Base-by-base conservation (phyloP, 2,888 invertebrate genomes). In the Drosophila mettleri region DNA sequence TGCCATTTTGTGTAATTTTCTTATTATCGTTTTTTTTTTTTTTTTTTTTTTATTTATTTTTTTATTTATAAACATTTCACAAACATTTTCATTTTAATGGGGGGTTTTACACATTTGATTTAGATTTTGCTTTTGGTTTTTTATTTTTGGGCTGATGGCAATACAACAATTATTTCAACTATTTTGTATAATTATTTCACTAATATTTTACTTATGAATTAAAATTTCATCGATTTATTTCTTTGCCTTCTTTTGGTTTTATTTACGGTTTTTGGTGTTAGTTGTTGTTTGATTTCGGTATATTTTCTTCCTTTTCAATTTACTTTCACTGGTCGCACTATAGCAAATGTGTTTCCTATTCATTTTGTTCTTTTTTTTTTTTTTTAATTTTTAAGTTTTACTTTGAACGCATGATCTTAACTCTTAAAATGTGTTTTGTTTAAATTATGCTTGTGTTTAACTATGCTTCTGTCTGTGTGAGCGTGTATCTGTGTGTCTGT, bases 151-250 rank as follows among this genome's bases (percentile, higher is more conserved):
- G 69, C 69, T 74, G 83, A 88, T 76, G 80, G 77, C 76, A 70
- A 77, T 78, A 79, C 85, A 85, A 85, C 85, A 85, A 85, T 88
- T 85, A 88, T 88, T 84, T 85, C 78, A 85, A 85, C 88, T 85
- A 86, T 88, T 80, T 66, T 84, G 81, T 86, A 86, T 83, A 88
- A 69, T 80, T 85, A 80, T 76, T 65, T 81, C 75, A 84, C 86
- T 74, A 81, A 81, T 63, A 64, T 71, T 72, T 69, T 63, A 68
- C 71, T 80, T 68, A 70, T 59, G 63, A 63, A 63, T 78, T 74
- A 69, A 72, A 78, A 74, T 69, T 64, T 62, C 61, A 48, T 64
- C 57, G 20, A 45, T 45, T 20, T 48, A 33, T 14, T 64, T 22
- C 49, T 63, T 62, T 69, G 54, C 48, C 54, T 70, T 24, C 10